Conservation (phyloP, 1,140 invertebrate genomes). For the Oscheius sp. region DNA sequence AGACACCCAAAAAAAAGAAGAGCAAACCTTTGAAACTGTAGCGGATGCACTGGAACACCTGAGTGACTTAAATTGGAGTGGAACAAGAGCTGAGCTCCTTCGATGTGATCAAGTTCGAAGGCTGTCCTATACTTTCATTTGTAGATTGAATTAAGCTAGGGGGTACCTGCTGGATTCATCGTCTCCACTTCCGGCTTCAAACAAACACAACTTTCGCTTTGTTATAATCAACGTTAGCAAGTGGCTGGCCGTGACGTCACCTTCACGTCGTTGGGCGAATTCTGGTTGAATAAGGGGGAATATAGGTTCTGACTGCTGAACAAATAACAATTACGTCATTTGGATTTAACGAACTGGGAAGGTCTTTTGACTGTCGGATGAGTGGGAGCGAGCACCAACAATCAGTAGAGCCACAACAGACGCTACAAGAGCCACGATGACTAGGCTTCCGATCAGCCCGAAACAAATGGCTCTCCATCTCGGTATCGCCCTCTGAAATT, state of each 20-base stretch:
- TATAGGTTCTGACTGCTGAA: constrained; percentile 11
- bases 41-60: constrained; percentile 59
- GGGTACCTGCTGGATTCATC: constrained; percentile 14
- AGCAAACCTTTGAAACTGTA: constrained; percentile 54
- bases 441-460: not conserved
- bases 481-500: not conserved
- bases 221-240: constrained; percentile 42
- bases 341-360: not conserved
- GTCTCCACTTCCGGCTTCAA: constrained; percentile 37
- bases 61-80: constrained; percentile 53
- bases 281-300: not conserved
- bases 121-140: constrained; percentile 16
- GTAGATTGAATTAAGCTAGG: constrained; percentile 3
- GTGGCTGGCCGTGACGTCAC: constrained; percentile 37
- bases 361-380: not conserved
- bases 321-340: not conserved
- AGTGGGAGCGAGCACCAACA: not conserved
- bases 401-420: constrained; percentile 3
- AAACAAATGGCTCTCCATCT: constrained; percentile 1
- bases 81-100: constrained; percentile 43
- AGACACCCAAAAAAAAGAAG: not conserved
- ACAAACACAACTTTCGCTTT: constrained; percentile 41
- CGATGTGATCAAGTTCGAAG: constrained; percentile 40
- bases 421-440: not conserved
- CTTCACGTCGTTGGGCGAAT: constrained; percentile 18